Percentiles rank a stretch among this genome's conserved stretches.
Conservation (phyloP, 2,113 vertebrate genomes). For the Ceyx cyanopectus region DNA sequence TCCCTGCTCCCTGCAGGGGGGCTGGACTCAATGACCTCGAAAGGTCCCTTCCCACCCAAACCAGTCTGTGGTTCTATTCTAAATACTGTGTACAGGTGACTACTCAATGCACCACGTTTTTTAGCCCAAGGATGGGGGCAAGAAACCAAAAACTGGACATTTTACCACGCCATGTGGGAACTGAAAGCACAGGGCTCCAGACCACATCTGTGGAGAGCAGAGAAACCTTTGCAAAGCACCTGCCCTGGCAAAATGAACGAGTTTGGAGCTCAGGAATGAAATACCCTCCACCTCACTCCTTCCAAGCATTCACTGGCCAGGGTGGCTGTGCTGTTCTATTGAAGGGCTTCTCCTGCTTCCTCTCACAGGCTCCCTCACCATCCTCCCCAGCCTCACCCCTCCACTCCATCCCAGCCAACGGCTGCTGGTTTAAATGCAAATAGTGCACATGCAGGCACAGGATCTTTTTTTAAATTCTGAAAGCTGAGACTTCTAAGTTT, state of each 20-base stretch:
- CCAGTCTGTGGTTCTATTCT: not conserved
- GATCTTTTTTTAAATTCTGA: slow-evolving; percentile 62
- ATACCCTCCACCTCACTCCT: not conserved
- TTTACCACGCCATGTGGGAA: accelerated
- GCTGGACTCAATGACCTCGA: not conserved
- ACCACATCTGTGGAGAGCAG: accelerated
- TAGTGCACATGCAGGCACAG: slow-evolving; percentile 35
- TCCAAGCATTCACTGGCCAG: accelerated
- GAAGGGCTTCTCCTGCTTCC: not conserved
- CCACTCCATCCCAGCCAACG: not conserved
- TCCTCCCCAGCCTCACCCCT: not conserved
- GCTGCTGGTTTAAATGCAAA: slow-evolving; percentile 57
- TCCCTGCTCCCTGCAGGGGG: not conserved
- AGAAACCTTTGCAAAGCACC: not conserved
- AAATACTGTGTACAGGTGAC: accelerated
- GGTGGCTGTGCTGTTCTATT: accelerated
- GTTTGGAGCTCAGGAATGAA: not conserved
- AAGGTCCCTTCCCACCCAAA: not conserved
- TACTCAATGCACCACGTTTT: accelerated
- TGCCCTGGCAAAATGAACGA: accelerated
- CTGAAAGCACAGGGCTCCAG: not conserved
- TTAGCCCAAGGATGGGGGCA: not conserved
- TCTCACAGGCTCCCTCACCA: not conserved
- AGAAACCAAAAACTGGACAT: not conserved
- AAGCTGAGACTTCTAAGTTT: slow-evolving; percentile 71